These are phyloP conservation scores for Augochlora pura DNA, from an alignment of 1,140 invertebrate species.

Conservation along the genomic window DNA sequence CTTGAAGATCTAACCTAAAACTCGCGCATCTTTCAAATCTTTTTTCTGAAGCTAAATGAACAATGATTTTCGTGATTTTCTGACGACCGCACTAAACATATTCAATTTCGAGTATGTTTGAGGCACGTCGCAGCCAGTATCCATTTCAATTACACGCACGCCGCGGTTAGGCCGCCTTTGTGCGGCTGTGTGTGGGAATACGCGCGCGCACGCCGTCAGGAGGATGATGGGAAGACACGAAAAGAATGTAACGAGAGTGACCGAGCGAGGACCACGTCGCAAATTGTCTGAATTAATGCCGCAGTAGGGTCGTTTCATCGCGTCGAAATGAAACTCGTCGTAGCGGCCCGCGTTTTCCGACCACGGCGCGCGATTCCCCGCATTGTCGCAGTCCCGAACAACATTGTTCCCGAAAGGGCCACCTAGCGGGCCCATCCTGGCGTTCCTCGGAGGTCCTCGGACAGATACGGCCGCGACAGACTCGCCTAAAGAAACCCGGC, in stretches of 20 bases:
- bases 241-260: conserved; percentile 44
- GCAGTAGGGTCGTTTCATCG: conserved; percentile 69
- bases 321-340: conserved; percentile 68
- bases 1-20: too few relatives aligned
- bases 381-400: not conserved
- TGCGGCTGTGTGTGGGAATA: not conserved
- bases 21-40: too few relatives aligned
- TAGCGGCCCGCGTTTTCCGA: not conserved
- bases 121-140: not conserved
- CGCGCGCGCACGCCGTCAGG: not conserved
- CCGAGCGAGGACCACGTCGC: conserved; percentile 62
- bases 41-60: too few relatives aligned
- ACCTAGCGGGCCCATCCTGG: not conserved
- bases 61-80: too few relatives aligned
- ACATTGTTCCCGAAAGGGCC: not conserved
- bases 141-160: not conserved
- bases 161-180: not conserved
- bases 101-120: too few relatives aligned
- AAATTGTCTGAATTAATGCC: conserved; percentile 77
- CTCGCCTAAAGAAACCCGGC: not conserved
- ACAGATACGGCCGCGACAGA: not conserved
- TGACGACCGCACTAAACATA: too few relatives aligned
- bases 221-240: conserved; percentile 27
- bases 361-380: not conserved
- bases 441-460: not conserved